Evolutionary conservation across 2,113 vertebrate species (phyloP).

Genomic region (Alouatta palliata): DNA sequence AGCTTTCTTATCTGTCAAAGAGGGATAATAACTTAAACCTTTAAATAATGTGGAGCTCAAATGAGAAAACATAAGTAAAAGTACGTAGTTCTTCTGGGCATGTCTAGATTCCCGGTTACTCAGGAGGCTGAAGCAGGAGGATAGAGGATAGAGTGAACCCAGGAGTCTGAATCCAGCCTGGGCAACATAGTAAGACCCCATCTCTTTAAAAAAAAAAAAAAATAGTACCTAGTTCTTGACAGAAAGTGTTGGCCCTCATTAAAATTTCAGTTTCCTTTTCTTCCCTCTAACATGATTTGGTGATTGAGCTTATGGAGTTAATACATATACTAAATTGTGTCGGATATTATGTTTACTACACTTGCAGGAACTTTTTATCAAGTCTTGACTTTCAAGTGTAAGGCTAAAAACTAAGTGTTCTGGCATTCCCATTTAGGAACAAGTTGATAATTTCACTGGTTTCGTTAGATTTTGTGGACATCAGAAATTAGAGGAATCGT

Average conservation of each 20-base stretch:
- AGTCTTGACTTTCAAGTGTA: slow-evolving; percentile 31
- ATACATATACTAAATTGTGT: not conserved
- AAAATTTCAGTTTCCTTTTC: not conserved
- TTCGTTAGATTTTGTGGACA: not conserved
- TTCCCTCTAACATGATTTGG: not conserved
- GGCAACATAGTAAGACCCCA: not conserved
- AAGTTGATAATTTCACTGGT: not conserved
- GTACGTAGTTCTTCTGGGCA: not conserved
- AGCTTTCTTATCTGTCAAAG: slow-evolving; percentile 6
- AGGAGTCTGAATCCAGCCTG: not conserved
- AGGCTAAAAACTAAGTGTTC: not conserved
- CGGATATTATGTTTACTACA: not conserved
- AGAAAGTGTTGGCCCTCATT: not conserved
- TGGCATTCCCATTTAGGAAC: slow-evolving; percentile 11
- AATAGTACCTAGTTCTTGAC: not conserved
- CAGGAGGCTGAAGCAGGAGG: not conserved
- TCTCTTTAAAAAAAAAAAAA: not conserved
- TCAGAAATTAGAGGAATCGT: slow-evolving; percentile 19
- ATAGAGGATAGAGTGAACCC: not conserved
- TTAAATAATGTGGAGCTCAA: not conserved
- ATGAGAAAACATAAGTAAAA: slow-evolving; percentile 29
- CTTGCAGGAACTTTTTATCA: slow-evolving; percentile 32
- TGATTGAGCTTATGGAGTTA: not conserved
- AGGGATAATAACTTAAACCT: not conserved
- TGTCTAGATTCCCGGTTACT: not conserved